Base-by-base conservation (phyloP, 1,140 invertebrate genomes). In the Diorhabda elongata region DNA sequence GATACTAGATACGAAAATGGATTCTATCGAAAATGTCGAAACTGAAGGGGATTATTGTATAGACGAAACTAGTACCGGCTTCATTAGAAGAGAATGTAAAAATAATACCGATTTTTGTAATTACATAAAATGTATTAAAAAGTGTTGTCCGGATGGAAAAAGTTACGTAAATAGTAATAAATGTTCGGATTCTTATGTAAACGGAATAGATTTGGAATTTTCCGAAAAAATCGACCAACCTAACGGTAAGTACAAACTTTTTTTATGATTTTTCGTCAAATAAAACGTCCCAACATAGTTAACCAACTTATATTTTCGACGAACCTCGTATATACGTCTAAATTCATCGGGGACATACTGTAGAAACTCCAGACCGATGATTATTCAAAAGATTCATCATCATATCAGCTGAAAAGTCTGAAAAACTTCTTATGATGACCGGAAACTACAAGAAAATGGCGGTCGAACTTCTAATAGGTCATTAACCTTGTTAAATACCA, bases 81-180 rank as follows among this genome's bases (percentile, higher is more conserved):
- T 64, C 11, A 42, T 72, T 9, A 59, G 71, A n/a, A 66, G 74
- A 56, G 67, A 67, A 26, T 75, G 74, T 52, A 64, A 68, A 11
- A 63, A 67, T 7, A 67, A 75, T 52, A 8, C 43, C 3, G 7
- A 44, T 0, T 52, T 75, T 58, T 75, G 74, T 65, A 43, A 59
- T 5, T 5, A 62, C 11, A 65, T 57, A 7, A 66, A 52, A 43
- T 75, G 74, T 57, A 58, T 75, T 2, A 66, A 62, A 42, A 75
- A 75, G 42, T 75, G 74, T 42, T 75, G 74, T 58, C 63, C 66
- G 4, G 74, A 75, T 68, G 74, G 74, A 0, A 70, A 74, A 44
- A 75, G 74, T 64, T 75, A 69, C 43, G 63, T 74, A 42, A 58
- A 61, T 52, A 72, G 74, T 9, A 2, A 52, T 3, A 63, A 66